phyloP scores from a whole-genome alignment of 2,888 invertebrate genomes.

The Scaptomyza caliginosa region DNA sequence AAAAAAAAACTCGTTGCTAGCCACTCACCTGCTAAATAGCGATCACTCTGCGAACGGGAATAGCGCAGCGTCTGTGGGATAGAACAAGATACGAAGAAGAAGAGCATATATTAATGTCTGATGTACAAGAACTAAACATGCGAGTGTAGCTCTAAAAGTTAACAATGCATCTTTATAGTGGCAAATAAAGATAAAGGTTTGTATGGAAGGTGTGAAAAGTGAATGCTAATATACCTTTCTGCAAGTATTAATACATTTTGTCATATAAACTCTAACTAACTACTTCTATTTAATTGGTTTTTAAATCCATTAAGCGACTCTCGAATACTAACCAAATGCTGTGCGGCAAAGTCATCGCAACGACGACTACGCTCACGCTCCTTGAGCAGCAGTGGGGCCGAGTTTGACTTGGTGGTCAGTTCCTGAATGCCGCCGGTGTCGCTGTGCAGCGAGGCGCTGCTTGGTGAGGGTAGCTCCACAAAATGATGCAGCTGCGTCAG shows the following conservation, averaged over 20 bases:
- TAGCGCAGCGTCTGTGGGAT: constrained; percentile 82
- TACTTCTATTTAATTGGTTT: neutral
- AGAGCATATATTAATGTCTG: constrained; percentile 62
- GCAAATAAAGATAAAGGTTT: too few species aligned
- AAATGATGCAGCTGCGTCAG: constrained; percentile 76
- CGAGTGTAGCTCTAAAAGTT: constrained; percentile 51
- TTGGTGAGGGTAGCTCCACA: constrained; percentile 83
- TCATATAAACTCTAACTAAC: too few species aligned
- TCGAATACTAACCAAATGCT: constrained; percentile 81
- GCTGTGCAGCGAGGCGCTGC: constrained; percentile 84
- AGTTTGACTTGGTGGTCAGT: constrained; percentile 83
- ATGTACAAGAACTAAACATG: constrained; percentile 51
- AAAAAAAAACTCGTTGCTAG: constrained; percentile 60
- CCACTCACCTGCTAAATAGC: constrained; percentile 84
- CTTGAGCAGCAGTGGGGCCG: constrained; percentile 83
- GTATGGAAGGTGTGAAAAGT: too few species aligned
- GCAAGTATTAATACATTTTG: too few species aligned
- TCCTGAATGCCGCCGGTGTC: constrained; percentile 82
- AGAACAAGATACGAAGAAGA: constrained; percentile 32
- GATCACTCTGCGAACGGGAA: constrained; percentile 84
- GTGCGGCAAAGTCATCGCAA: constrained; percentile 82
- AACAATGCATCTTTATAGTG: neutral
- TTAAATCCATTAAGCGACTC: neutral
- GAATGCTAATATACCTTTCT: too few species aligned
- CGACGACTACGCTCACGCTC: constrained; percentile 76